Percentiles rank a stretch among this genome's conserved stretches.
Evolutionary conservation across 2,797 vertebrate genomes (phyloP).

Genomic region (Parauchenoglanis punctatus): DNA sequence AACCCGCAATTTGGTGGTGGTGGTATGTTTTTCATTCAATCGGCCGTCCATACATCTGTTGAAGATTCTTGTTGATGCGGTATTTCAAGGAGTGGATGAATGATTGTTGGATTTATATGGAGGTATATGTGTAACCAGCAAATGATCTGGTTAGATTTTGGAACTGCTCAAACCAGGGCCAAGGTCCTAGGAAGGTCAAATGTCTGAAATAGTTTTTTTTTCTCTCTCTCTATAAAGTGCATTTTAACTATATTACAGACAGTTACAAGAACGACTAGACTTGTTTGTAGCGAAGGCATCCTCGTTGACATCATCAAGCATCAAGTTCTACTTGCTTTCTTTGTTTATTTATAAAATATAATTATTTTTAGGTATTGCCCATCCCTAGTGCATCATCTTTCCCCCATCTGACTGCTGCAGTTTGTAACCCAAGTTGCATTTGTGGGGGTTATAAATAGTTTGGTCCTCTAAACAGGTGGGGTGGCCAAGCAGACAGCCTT

Average conservation of each 20-base stretch:
- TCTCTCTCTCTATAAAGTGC: not conserved
- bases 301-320: not conserved
- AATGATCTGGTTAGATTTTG: not conserved
- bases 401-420: slow-evolving; percentile 40
- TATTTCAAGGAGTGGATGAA: not conserved
- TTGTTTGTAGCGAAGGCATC: not conserved
- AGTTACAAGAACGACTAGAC: not conserved
- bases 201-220: not conserved
- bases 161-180: not conserved
- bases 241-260: not conserved
- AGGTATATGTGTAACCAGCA: not conserved
- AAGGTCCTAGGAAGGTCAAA: not conserved
- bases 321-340: not conserved
- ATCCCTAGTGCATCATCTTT: slow-evolving; percentile 18
- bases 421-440: slow-evolving; percentile 52
- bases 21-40: not conserved
- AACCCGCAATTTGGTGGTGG: not conserved
- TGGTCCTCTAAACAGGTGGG: slow-evolving; percentile 53
- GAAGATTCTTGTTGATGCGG: not conserved
- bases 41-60: too few species aligned
- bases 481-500: slow-evolving; percentile 56
- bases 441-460: slow-evolving; percentile 73
- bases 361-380: slow-evolving; percentile 23
- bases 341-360: slow-evolving; percentile 8
- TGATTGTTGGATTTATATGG: not conserved